These are phyloP conservation scores for Palythoa grandiflora DNA, from an alignment of 92 coral and sea anemone genomes.

Conservation along the genomic window DNA sequence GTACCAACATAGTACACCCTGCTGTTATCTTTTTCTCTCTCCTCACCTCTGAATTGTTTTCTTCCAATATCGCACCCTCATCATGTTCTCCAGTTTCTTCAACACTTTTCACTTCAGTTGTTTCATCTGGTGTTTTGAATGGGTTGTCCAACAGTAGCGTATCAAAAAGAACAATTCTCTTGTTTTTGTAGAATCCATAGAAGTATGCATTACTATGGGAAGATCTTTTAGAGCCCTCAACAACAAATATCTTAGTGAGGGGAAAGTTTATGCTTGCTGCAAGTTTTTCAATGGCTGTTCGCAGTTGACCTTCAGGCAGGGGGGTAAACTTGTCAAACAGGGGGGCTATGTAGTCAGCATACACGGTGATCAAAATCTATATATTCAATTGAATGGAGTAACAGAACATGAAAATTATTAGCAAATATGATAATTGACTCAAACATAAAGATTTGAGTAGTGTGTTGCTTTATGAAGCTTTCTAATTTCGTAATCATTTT, in stretches of 20 bases:
- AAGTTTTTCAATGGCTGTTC: conserved; percentile 85
- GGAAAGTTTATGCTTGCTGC: conserved; percentile 91
- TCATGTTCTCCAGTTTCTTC: conserved; percentile 36
- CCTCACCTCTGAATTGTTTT: conserved; percentile 44
- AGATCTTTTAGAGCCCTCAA: conserved; percentile 95
- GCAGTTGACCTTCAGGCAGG: conserved; percentile 86
- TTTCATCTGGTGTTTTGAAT: conserved; percentile 65
- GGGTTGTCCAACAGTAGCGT: conserved; percentile 91
- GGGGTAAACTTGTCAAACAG: conserved; percentile 97
- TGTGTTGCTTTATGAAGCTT: too few species aligned
- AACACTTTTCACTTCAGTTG: conserved; percentile 33
- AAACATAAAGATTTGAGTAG: too few species aligned
- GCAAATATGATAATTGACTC: background rate
- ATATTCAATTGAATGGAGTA: background rate
- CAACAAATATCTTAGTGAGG: conserved; percentile 87
- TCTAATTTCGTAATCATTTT: too few species aligned
- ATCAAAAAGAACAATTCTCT: conserved; percentile 95
- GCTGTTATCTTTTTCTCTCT: too few species aligned
- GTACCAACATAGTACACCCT: background rate
- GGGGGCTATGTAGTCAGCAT: conserved; percentile 97
- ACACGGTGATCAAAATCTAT: conserved; percentile 87
- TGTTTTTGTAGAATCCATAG: conserved; percentile 97
- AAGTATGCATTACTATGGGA: conserved; percentile 98
- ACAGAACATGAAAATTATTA: background rate
- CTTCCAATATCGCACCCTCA: conserved; percentile 23